Evolutionary conservation across 2,113 vertebrate genomes (phyloP).

Genomic region (Typhlomys cinereus): DNA sequence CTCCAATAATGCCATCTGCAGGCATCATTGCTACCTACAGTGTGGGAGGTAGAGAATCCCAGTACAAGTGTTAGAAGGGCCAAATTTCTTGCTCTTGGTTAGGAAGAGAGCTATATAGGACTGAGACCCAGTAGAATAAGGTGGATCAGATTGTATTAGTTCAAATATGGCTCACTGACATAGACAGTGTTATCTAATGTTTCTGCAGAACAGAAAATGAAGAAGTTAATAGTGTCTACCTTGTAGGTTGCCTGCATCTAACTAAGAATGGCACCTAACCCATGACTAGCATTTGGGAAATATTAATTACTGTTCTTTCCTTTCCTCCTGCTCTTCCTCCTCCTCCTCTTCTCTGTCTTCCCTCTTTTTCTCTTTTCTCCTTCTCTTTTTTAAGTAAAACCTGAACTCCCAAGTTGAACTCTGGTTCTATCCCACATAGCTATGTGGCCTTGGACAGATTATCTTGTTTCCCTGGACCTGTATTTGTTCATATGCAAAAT

Average conservation of each 20-base stretch:
- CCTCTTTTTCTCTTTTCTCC: neutral
- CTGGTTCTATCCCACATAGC: neutral
- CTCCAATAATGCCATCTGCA: neutral
- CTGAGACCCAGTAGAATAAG: neutral
- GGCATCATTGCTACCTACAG: neutral
- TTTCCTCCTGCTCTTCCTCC: neutral
- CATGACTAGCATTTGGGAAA: neutral
- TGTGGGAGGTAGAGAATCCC: neutral
- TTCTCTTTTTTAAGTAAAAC: neutral
- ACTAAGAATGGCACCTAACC: neutral
- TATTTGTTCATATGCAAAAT: slow-evolving; percentile 5
- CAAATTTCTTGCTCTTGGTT: neutral
- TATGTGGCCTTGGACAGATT: neutral
- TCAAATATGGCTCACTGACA: neutral
- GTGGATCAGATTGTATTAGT: neutral
- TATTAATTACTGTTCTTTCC: neutral
- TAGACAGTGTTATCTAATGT: neutral
- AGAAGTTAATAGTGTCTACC: neutral
- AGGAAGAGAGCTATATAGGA: neutral
- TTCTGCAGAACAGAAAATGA: neutral
- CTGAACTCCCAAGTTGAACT: neutral
- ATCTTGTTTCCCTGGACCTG: neutral
- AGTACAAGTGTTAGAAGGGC: neutral
- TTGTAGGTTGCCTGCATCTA: neutral
- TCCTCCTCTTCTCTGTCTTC: neutral